Evolutionary conservation across 2,888 invertebrate genomes (phyloP), one percentile per base, ranked within the genome.

Genomic region (Lottia scabra): DNA sequence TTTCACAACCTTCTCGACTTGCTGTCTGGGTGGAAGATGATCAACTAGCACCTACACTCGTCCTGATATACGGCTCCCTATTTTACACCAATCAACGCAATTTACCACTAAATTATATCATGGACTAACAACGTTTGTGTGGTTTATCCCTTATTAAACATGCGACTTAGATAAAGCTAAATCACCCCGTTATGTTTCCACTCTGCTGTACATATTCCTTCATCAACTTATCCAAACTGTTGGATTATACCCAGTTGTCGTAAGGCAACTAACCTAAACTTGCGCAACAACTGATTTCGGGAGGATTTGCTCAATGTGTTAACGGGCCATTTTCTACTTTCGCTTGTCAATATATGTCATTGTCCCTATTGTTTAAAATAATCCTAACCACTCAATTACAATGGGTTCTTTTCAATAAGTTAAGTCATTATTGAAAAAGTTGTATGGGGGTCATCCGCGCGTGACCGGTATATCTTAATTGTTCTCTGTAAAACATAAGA

Each of bases 281-380:
- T 62, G 56, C 56, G 65, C 65, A 73, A 73, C 65, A 26, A 64
- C 45, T 27, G 70, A 74, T 75, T 73, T 75, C 68, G 67, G 63
- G 63, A 68, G 75, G 74, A 73, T 77, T 79, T 78, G 67, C 72
- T 79, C 78, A 74, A 80, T 78, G 76, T 78, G 75, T 79, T 80
- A 80, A 80, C 78, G 78, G 80, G 74, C 67, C 71, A 72, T 77
- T 74, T 66, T 71, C 68, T 63, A 23, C 68, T 68, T 74, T 44
- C 46, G 65, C 45, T 63, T 45, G 68, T 76, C 74, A 75, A 73
- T 72, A 67, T 38, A 67, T 64, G 56, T 74, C 69, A 69, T 74
- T 73, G 77, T 70, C 19, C 67, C 75, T 63, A 71, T 77, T 74
- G 75, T 77, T 56, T 62, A 23, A 46, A 45, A 30, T 77, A 74